phyloP scores from a whole-genome alignment of 64 coral and sea anemone genomes.

The Orbicella faveolata region DNA sequence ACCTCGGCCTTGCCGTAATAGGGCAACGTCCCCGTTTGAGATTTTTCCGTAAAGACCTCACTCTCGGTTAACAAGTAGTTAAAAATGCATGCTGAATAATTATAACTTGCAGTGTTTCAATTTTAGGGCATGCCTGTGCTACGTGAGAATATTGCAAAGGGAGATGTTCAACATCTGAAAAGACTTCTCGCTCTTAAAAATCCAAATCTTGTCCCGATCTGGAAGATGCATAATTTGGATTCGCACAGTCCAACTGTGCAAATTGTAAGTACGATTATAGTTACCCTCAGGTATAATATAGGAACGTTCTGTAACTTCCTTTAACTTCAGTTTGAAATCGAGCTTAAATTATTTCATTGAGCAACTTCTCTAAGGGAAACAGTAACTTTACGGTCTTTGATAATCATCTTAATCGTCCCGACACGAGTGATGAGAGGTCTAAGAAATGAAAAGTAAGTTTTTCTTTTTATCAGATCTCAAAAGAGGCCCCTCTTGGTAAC shows the following conservation, averaged over 20 bases:
- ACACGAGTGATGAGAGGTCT: too few relatives aligned
- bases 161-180: neutral
- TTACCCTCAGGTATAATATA: neutral
- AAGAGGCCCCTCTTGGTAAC: slow-evolving; percentile 5
- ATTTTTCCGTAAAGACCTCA: too few relatives aligned
- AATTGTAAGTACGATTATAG: neutral
- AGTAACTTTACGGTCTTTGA: neutral
- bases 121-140: neutral
- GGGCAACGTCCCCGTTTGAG: too few relatives aligned
- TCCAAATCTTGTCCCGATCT: neutral
- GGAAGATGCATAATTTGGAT: neutral
- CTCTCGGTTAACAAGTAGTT: too few relatives aligned
- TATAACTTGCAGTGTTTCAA: too few relatives aligned
- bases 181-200: neutral
- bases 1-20: too few relatives aligned
- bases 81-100: too few relatives aligned
- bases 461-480: slow-evolving; percentile 13
- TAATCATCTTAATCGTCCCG: neutral
- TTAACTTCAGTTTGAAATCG: neutral
- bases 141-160: neutral
- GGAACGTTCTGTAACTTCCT: neutral
- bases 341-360: neutral
- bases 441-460: too few relatives aligned
- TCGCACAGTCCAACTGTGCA: neutral
- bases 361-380: neutral